Evolutionary conservation across 2,113 vertebrate species (phyloP).

Genomic region (Psilopsiagon aymara): DNA sequence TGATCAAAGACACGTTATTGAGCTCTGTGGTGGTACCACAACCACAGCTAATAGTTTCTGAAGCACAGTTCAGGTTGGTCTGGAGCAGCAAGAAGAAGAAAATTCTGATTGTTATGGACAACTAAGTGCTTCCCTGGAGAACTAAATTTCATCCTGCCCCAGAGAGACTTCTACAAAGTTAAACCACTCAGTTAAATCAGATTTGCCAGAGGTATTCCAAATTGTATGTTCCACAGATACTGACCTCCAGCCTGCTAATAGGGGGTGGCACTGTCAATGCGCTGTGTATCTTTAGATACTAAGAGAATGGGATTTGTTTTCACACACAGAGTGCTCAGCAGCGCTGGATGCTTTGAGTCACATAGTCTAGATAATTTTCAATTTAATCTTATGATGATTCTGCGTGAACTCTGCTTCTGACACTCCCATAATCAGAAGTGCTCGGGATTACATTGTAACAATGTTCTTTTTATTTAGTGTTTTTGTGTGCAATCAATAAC

Average conservation of each 20-base stretch:
- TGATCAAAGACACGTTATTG: fast-evolving
- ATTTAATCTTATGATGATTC: not conserved
- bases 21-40: fast-evolving
- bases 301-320: not conserved
- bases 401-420: not conserved
- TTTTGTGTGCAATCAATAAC: constrained; percentile 42
- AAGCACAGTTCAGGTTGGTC: fast-evolving
- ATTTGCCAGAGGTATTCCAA: not conserved
- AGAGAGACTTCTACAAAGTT: not conserved
- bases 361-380: not conserved
- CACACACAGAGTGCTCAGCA: not conserved
- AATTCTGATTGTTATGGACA: not conserved
- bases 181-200: not conserved
- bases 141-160: not conserved
- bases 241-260: not conserved
- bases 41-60: not conserved
- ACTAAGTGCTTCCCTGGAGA: not conserved
- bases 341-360: not conserved
- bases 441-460: not conserved
- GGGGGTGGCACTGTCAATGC: not conserved
- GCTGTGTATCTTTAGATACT: not conserved
- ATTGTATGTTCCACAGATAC: not conserved
- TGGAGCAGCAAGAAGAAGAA: not conserved
- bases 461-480: not conserved
- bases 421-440: constrained; percentile 35